A percentile compares a stretch with the other conserved stretches of the same genome.
Conservation (phyloP, 1,140 invertebrate genomes). For the Propsilocerus akamusi region DNA sequence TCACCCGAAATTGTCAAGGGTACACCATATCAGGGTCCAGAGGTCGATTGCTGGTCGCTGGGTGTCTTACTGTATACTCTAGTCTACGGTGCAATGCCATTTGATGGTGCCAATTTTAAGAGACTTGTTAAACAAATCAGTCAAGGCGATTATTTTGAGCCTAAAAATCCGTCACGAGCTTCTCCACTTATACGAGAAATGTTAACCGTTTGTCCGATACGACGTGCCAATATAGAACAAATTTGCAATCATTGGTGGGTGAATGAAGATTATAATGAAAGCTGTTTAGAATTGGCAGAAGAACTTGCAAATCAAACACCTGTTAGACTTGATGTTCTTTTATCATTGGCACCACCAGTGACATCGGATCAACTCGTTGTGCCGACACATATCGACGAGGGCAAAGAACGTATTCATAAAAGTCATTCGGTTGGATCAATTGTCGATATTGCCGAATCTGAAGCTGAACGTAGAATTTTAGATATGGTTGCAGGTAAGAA, state of each 20-base stretch:
- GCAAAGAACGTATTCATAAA: conserved; percentile 20
- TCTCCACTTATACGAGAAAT: conserved; percentile 87
- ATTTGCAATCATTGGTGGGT: conserved; percentile 92
- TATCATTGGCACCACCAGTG: conserved; percentile 57
- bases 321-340: conserved; percentile 69
- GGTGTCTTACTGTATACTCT: conserved; percentile 94
- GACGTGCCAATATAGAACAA: conserved; percentile 80
- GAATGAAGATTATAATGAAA: conserved; percentile 68
- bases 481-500: conserved; percentile 41
- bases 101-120: conserved; percentile 97
- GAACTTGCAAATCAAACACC: conserved; percentile 77
- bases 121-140: conserved; percentile 93
- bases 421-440: conserved; percentile 48
- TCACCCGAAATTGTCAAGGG: conserved; percentile 98
- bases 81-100: conserved; percentile 99
- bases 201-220: conserved; percentile 76
- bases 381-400: conserved; percentile 18
- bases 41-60: conserved; percentile 89
- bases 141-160: conserved; percentile 92
- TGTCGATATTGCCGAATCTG: conserved; percentile 35
- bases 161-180: conserved; percentile 86
- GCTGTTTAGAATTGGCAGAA: conserved; percentile 71
- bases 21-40: conserved; percentile 92
- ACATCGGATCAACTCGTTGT: conserved; percentile 47
- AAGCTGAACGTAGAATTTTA: conserved; percentile 41